Evolutionary conservation across 2,888 invertebrate genomes (phyloP), one percentile per base, ranked within the genome.

Genomic region (Tetheella fluctuosa): DNA sequence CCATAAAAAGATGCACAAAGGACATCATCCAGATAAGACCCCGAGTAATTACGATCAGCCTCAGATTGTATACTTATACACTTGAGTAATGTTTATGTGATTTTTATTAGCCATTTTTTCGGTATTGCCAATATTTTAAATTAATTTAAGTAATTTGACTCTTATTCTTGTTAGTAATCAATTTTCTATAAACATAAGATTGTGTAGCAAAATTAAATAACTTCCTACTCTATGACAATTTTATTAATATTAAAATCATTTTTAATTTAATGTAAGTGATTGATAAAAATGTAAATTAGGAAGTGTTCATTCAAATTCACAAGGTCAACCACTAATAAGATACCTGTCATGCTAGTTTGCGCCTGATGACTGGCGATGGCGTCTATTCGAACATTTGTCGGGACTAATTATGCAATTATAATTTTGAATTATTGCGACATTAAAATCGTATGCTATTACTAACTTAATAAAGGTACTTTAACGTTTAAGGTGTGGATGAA

Each of bases 1-100:
- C 85, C 85, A 85, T 88, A 87, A 87, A 89, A 83, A 85, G 80
- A 80, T 79, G 73, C 76, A 82, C 80, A 85, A 85, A 86, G 82
- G 83, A 81, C 77, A 67, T 74, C 75, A 79, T 77, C 70, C 71
- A 71, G 81, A 83, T 82, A 79, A 73, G 71, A 71, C 72, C 30
- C 66, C 62, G 60, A 67, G 68, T 77, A 84, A 85, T 85, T 82
- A 83, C 70, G 62, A 62, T 62, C 61, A 59, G 66, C 63, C 63
- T 71, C 70, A 65, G 63, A 72, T 73, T 70, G 64, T 63, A 65
- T 65, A 64, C 65, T 64, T 63, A 65, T 65, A 64, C 65, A 59
- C 60, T 57, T 70, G 68, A 70, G 57, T 65, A 65, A 65, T 65
- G 61, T 68, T 68, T 69, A 68, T 64, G 34, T 15, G 34, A 64